Evolutionary conservation across 64 coral and sea anemone species (phyloP).

Genomic region (Platygyra sinensis): DNA sequence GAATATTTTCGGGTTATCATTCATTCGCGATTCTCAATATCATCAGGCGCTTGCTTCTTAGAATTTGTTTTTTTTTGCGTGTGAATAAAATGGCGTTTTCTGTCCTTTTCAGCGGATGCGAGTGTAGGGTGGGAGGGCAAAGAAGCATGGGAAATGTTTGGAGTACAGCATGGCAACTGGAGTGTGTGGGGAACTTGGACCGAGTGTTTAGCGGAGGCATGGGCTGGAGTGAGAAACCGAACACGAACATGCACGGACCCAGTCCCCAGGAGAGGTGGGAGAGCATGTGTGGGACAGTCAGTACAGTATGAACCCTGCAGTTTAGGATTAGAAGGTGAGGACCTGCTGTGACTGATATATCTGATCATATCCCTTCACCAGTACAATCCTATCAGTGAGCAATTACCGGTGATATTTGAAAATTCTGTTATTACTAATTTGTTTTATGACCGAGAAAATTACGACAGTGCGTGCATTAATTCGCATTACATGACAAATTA

Average conservation of each 20-base stretch:
- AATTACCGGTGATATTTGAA: too few species aligned
- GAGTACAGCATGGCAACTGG: constrained; percentile 71
- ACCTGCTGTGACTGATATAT: too few species aligned
- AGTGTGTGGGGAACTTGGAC: constrained; percentile 48
- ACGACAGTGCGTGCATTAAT: too few species aligned
- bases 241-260: constrained; percentile 32
- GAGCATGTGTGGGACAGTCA: constrained; percentile 27
- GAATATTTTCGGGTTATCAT: too few species aligned
- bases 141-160: constrained; percentile 35
- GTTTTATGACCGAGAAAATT: too few species aligned
- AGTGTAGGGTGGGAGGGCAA: constrained; percentile 32
- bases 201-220: constrained; percentile 11
- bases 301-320: constrained; percentile 16
- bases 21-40: too few species aligned
- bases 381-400: too few species aligned
- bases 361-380: too few species aligned
- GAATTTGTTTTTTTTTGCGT: not conserved
- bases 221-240: constrained; percentile 30
- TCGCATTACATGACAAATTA: too few species aligned
- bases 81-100: not conserved
- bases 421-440: too few species aligned
- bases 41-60: too few species aligned
- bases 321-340: constrained; percentile 6
- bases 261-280: constrained; percentile 51
- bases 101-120: not conserved